phyloP scores from a whole-genome alignment of 2,797 vertebrate genomes.

The Aphelocoma californica region DNA sequence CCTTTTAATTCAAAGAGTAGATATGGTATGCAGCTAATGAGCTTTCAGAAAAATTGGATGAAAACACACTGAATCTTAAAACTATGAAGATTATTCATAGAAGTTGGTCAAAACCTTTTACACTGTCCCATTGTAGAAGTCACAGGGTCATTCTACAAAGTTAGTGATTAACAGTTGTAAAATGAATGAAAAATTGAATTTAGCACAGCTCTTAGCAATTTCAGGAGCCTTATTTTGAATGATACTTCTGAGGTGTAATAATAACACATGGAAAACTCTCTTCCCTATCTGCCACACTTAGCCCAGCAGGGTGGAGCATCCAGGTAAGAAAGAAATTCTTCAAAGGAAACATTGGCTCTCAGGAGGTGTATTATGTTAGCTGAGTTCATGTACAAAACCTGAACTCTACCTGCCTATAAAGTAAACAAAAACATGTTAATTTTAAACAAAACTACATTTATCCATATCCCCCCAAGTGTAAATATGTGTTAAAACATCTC shows the following conservation, averaged over 20 bases:
- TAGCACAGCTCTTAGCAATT: neutral
- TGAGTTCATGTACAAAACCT: constrained; percentile 43
- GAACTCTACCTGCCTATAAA: constrained; percentile 40
- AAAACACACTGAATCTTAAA: neutral
- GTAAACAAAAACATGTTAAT: constrained; percentile 61
- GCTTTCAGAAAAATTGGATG: neutral
- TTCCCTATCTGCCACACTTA: neutral
- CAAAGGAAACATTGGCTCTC: constrained; percentile 40
- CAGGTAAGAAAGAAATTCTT: constrained; percentile 50
- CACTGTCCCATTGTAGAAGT: neutral
- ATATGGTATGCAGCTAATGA: neutral
- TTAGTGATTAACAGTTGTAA: neutral
- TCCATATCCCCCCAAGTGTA: constrained; percentile 22
- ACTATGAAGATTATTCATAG: neutral
- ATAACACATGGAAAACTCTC: neutral
- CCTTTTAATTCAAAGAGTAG: neutral
- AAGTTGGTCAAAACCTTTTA: neutral
- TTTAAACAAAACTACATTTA: constrained; percentile 65
- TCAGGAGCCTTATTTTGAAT: neutral
- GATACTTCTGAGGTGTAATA: neutral
- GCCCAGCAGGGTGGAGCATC: neutral
- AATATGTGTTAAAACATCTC: constrained; percentile 40
- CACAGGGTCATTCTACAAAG: neutral
- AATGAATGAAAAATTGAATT: neutral
- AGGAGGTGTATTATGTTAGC: constrained; percentile 12